Base-by-base conservation (phyloP, 1,140 invertebrate species). In the Platyscapa corneri region DNA sequence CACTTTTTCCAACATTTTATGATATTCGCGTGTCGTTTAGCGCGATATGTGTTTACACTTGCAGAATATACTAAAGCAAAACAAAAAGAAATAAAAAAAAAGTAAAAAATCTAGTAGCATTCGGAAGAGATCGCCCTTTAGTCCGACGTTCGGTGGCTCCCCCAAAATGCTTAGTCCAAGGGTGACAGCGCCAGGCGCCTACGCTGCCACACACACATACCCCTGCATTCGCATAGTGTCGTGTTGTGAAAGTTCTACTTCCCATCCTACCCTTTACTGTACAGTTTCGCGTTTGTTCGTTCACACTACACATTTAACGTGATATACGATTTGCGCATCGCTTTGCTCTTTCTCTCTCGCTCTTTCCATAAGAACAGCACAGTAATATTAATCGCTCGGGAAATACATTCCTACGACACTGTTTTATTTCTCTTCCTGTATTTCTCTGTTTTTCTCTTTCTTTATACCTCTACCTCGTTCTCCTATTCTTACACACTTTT, bases 311-410 rank as follows among this genome's bases (percentile, higher is more conserved):
- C 42, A 76, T 84, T 84, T 84, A 78, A 76, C 64, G 82, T 85
- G 77, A 85, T 85, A 85, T 85, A 80, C 77, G 83, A 85, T 85
- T 85, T 85, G 67, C 30, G 65, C 65, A 85, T 80, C 65, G 67
- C 20, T 74, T 80, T 74, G 18, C 53, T 85, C 53, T 39, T 49
- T 39, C 56, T 39, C 42, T n/a, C n/a, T 64, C 70, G 0, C 49
- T 20, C 30, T 8, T 32, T 27, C 30, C 56, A 5, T 18, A 12
- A 74, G 72, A 74, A 82, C 34, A 60, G 20, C 72, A 75, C 76
- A 70, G 78, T 67, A 72, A 85, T 85, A 85, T 81, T 85, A 85
- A 85, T 85, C 56, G 78, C 67, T 82, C 56, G 56, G 32, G 78
- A 81, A 79, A 82, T 85, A 49, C 78, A 85, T 85, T 85, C 82